Evolutionary conservation across 2,797 vertebrate species (phyloP).

Genomic region (Lophius americanus): DNA sequence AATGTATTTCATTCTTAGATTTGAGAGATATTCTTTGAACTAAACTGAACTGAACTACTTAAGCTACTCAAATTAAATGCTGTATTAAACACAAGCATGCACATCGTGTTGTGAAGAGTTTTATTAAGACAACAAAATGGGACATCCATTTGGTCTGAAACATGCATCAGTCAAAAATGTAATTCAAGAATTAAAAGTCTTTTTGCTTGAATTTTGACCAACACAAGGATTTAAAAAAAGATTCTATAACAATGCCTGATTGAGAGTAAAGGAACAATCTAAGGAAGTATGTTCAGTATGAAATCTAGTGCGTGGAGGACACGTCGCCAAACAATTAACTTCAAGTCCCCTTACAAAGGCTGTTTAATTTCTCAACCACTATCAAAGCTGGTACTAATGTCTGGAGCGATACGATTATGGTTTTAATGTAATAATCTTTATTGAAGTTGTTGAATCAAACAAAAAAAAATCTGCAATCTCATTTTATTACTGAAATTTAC

Average conservation of each 20-base stretch:
- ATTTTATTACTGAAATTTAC: not conserved
- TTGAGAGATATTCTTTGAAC: too few relatives aligned
- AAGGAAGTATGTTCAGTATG: not conserved
- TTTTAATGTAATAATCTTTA: not conserved
- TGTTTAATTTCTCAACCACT: not conserved
- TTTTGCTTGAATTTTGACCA: constrained; percentile 44
- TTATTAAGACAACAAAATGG: constrained; percentile 77
- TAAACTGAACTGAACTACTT: too few relatives aligned
- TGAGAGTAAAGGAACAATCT: constrained; percentile 34
- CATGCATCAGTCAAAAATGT: constrained; percentile 45
- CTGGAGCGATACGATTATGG: not conserved
- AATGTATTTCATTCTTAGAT: too few relatives aligned
- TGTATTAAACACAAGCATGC: constrained; percentile 6
- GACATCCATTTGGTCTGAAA: constrained; percentile 39
- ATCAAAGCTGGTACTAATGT: not conserved
- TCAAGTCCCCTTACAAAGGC: constrained; percentile 22
- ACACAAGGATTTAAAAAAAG: constrained; percentile 66
- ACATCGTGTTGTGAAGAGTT: constrained; percentile 50
- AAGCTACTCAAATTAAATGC: not conserved
- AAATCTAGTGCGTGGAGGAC: not conserved
- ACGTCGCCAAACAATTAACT: not conserved
- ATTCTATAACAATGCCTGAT: constrained; percentile 43
- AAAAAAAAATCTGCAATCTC: not conserved
- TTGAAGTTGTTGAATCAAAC: not conserved
- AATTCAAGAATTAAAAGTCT: constrained; percentile 39